Base-by-base conservation (phyloP, 2,113 vertebrate species). In the Psittacus erithacus region DNA sequence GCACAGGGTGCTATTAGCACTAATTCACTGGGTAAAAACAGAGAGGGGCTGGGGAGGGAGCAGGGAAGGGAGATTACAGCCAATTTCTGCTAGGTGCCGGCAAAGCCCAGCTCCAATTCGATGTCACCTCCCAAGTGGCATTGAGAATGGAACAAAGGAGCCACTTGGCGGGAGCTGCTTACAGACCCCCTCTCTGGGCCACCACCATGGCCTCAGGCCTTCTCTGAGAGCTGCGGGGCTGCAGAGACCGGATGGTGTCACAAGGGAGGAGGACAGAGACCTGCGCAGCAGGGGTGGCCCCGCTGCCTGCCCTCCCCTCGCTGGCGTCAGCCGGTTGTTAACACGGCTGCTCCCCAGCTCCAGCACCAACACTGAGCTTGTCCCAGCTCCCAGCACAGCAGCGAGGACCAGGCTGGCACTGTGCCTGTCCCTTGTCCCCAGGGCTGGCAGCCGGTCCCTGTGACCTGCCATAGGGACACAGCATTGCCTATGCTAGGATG, bases 1-100 rank as follows among this genome's bases (percentile, higher is more conserved):
- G 82, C 88, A 71, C 33, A 2, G 11, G 17, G 69, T 28, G 55
- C 82, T 79, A 78, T 95, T 95, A 93, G 79, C 79, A 52, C 92
- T 92, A 87, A 90, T 90, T 95, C 93, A 74, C 46, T 27, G 55
- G 55, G 82, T 11, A 11, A 87, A 90, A 95, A 78, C 89, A 90
- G 86, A 70, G 74, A 90, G 75, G 82, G 50, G 60, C 46, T 75
- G 70, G 44, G 82, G 78, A 77, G 52, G 60, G 86, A 74, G 82
- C 64, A 31, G 62, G 18, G 62, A 49, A 33, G 86, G 43, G 57
- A 88, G 85, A 92, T 57, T 46, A 92, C 0, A 1, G 67, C 17
- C 47, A 39, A 43, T 92, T 92, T 60, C 90, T 76, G 75, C 43
- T 20, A 75, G 84, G 86, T 77, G 83, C 68, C 71, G n/a, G 80